Evolutionary conservation across 2,888 invertebrate species (phyloP).

Genomic region (Periphyllus acericola): DNA sequence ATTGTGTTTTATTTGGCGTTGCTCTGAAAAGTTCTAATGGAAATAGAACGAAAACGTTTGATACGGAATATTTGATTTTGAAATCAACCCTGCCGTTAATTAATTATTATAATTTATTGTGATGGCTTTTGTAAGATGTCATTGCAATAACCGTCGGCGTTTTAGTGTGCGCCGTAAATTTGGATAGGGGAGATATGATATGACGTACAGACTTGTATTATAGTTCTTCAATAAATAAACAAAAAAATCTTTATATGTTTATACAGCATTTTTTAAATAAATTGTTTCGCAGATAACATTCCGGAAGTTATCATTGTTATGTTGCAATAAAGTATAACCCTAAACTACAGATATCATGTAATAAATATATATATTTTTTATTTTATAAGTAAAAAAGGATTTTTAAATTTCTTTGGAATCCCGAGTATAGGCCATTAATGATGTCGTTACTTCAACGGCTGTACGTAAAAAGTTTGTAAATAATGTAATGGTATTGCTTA

Average conservation of each 20-base stretch:
- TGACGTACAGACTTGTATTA: background rate
- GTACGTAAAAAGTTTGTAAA: constrained; percentile 54
- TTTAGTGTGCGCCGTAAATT: background rate
- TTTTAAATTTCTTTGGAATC: constrained; percentile 44
- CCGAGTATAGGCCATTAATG: constrained; percentile 44
- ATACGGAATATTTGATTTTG: background rate
- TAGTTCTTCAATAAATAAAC: background rate
- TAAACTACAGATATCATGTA: constrained; percentile 13
- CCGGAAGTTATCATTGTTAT: background rate
- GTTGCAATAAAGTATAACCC: background rate
- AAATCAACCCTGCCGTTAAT: background rate
- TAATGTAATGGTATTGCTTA: constrained; percentile 55
- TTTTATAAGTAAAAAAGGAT: constrained; percentile 16
- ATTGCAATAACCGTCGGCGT: background rate
- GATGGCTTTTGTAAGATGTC: background rate
- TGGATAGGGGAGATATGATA: background rate
- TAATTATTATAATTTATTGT: too few species aligned
- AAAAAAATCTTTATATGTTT: background rate
- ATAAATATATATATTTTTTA: constrained; percentile 37
- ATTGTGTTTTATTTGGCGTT: background rate
- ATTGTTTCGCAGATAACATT: background rate
- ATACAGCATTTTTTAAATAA: background rate
- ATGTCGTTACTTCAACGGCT: constrained; percentile 51
- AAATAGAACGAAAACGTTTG: background rate
- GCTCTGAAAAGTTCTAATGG: background rate